Conservation (phyloP, 2,888 invertebrate species). For the Leucophenga maculata region DNA sequence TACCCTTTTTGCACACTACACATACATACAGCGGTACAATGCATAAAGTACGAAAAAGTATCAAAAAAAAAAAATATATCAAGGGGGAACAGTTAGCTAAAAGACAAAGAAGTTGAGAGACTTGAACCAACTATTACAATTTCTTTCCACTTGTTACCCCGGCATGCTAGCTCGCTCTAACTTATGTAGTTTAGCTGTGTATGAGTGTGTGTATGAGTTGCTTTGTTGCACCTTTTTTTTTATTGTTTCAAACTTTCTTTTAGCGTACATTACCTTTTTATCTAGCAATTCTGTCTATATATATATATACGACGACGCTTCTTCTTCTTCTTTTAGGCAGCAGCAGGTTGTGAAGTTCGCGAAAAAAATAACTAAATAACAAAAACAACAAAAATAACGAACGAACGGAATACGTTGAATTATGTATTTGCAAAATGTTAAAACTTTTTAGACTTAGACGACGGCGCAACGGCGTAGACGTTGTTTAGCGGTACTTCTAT, state of each 20-base stretch:
- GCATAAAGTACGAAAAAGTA: too few relatives aligned
- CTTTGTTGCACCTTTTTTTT: not conserved
- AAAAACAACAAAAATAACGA: not conserved
- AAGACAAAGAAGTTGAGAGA: too few relatives aligned
- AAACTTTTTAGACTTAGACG: too few relatives aligned
- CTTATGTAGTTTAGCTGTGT: too few relatives aligned
- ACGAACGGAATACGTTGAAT: not conserved
- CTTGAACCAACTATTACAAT: too few relatives aligned
- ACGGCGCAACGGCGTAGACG: too few relatives aligned
- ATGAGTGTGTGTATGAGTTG: not conserved
- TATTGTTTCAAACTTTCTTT: conserved; percentile 5
- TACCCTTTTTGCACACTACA: too few relatives aligned
- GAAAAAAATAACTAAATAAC: not conserved
- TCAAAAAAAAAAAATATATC: too few relatives aligned
- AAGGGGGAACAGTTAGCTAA: too few relatives aligned
- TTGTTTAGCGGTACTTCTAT: not conserved
- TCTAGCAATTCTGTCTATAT: not conserved
- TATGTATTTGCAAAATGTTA: not conserved
- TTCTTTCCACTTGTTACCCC: too few relatives aligned
- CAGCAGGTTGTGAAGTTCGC: not conserved
- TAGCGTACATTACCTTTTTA: conserved; percentile 6
- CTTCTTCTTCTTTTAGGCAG: not conserved
- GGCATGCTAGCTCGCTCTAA: too few relatives aligned
- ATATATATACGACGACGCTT: not conserved
- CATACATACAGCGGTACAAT: too few relatives aligned